These are phyloP conservation scores for Dexiosoma caninum DNA, from an alignment of 2,888 invertebrate genomes.

Conservation along the genomic window DNA sequence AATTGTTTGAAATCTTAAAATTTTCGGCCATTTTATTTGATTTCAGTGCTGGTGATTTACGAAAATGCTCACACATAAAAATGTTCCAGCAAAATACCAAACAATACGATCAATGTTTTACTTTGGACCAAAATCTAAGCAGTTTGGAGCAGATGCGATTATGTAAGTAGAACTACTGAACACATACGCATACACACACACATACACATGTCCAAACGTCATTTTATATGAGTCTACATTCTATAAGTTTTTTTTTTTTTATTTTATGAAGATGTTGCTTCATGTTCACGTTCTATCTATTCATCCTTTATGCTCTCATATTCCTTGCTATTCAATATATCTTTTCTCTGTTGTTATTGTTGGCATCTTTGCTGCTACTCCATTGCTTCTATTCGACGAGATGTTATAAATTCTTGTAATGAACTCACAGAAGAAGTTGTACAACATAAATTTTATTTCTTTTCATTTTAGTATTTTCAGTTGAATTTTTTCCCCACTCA, in stretches of 20 bases:
- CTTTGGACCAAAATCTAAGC: background rate
- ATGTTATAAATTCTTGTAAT: conserved; percentile 55
- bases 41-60: too few relatives aligned
- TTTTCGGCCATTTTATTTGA: too few relatives aligned
- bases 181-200: background rate
- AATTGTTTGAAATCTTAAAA: too few relatives aligned
- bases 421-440: conserved; percentile 52
- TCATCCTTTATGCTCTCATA: background rate
- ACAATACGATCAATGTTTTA: background rate
- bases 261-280: conserved; percentile 2
- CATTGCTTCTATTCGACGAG: conserved; percentile 4
- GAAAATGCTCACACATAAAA: too few relatives aligned
- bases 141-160: background rate
- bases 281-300: conserved; percentile 17
- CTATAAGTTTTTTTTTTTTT: background rate
- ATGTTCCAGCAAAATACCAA: too few relatives aligned
- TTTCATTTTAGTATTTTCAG: conserved; percentile 27
- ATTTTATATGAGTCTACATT: conserved; percentile 33
- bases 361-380: background rate
- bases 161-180: background rate
- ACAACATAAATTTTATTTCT: conserved; percentile 61
- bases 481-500: conserved; percentile 1
- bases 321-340: background rate
- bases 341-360: conserved; percentile 1
- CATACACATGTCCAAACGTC: background rate